Base-by-base conservation (phyloP, 1,140 invertebrate genomes). In the Macrobrachium nipponense region DNA sequence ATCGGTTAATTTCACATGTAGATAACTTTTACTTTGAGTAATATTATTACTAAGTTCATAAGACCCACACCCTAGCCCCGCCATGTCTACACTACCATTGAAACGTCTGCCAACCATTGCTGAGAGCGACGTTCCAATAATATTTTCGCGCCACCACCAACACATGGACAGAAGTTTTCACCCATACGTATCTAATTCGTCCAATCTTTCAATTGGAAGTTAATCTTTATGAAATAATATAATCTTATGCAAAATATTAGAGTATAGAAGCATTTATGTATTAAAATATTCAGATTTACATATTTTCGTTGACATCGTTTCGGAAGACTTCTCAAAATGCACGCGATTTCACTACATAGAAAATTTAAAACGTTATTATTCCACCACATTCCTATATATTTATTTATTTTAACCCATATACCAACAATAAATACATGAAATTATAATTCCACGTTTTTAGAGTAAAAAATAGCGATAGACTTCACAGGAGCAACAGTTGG, bases 251-350 rank as follows among this genome's bases (percentile, higher is more conserved):
- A 36, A n/a, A 44, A 4, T 80, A 44, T 70, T 0, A 27, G 10
- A 10, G 2, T 1, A 14, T 17, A 59, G 11, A 17, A 51, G 68
- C 12, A 0, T 3, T 14, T 59, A 17, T 23, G 14, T 27, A 20
- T 17, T 36, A 18, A 84, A 75, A 78, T 70, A 78, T 66, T 23
- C 15, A 11, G 23, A 15, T 78, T 59, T 6, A 18, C 3, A 70
- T 43, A 51, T 60, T 79, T 86, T 86, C 76, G 83, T 86, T 86
- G 83, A 86, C 83, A 86, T 86, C 83, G 76, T 86, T 86, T 86
- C 15, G 58, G 44, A 80, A 86, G 83, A 86, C 11, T 15, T 78
- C 36, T 5, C 6, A 36, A 59, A 15, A 51, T 18, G 11, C 36
- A 68, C 23, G 51, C 17, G 60, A 27, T 66, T 60, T 68, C 27